Percentiles rank a stretch among this genome's conserved stretches.
These are phyloP conservation scores for Guaruba guarouba DNA, from an alignment of 2,113 vertebrate genomes.

Conservation along the genomic window DNA sequence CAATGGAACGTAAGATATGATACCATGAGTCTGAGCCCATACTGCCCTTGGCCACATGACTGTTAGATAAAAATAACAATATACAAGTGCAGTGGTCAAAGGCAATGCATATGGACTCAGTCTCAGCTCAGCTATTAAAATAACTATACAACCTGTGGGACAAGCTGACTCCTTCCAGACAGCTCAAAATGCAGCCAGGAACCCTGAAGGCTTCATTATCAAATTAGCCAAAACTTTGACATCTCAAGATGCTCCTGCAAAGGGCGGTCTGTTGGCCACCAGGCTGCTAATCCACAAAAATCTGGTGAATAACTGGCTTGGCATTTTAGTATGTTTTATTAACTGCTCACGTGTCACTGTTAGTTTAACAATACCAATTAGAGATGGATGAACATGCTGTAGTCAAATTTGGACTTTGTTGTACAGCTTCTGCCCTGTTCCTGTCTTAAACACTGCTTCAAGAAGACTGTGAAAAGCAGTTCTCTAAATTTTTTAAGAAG, in stretches of 20 bases:
- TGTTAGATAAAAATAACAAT: neutral
- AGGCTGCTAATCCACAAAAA: neutral
- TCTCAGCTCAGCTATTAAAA: neutral
- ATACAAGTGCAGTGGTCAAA: neutral
- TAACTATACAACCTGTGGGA: neutral
- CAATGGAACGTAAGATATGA: neutral
- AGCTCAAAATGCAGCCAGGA: neutral
- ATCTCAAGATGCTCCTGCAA: neutral
- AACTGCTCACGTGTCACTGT: neutral
- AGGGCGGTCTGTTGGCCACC: neutral
- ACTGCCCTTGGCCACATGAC: rapidly evolving
- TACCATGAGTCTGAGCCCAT: neutral
- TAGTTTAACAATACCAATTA: neutral
- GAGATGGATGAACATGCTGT: neutral
- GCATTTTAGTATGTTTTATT: neutral
- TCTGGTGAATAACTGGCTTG: neutral
- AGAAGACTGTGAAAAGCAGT: neutral
- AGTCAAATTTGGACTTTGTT: neutral
- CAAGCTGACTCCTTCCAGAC: neutral
- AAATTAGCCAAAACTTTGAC: neutral
- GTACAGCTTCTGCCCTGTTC: neutral
- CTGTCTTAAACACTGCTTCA: neutral
- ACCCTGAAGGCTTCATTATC: neutral
- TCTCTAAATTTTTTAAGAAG: neutral
- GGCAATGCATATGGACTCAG: neutral